phyloP scores from a whole-genome alignment of 1,140 invertebrate species.

The Calephelis nemesis region DNA sequence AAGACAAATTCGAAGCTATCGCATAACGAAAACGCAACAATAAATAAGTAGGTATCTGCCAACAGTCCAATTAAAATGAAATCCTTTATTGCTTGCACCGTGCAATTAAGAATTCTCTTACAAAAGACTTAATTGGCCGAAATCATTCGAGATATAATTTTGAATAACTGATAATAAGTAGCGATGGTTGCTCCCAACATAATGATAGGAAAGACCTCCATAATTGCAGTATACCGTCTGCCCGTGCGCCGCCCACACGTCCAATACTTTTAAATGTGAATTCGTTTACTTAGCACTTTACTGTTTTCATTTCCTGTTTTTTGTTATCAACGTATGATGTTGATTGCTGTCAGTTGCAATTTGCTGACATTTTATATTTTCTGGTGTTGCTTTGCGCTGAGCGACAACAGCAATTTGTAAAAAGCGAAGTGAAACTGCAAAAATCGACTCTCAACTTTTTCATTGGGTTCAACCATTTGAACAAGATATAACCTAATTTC shows the following conservation, averaged over 20 bases:
- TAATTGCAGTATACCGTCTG: constrained; percentile 6
- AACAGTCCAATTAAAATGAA: constrained; percentile 7
- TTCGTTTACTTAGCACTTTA: constrained; percentile 8
- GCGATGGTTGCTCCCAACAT: constrained; percentile 9
- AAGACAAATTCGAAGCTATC: neutral
- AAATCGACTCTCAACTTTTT: too few relatives aligned
- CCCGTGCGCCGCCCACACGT: neutral
- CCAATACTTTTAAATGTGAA: constrained; percentile 3
- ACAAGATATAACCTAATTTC: too few relatives aligned
- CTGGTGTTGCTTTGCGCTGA: too few relatives aligned
- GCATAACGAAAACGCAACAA: neutral
- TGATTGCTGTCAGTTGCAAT: neutral
- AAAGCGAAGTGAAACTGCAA: too few relatives aligned
- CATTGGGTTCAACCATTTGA: too few relatives aligned
- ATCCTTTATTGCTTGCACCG: constrained; percentile 3
- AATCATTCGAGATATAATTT: constrained; percentile 11
- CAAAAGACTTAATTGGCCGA: constrained; percentile 10
- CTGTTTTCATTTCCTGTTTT: constrained; percentile 5
- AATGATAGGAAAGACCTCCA: constrained; percentile 2
- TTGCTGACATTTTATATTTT: neutral
- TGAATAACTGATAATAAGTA: constrained; percentile 17
- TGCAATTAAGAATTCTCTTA: constrained; percentile 11
- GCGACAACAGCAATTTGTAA: too few relatives aligned
- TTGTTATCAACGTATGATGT: neutral
- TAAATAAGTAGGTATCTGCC: constrained; percentile 1